Evolutionary conservation across 2,113 vertebrate genomes (phyloP).

Genomic region (Scophthalmus maximus): DNA sequence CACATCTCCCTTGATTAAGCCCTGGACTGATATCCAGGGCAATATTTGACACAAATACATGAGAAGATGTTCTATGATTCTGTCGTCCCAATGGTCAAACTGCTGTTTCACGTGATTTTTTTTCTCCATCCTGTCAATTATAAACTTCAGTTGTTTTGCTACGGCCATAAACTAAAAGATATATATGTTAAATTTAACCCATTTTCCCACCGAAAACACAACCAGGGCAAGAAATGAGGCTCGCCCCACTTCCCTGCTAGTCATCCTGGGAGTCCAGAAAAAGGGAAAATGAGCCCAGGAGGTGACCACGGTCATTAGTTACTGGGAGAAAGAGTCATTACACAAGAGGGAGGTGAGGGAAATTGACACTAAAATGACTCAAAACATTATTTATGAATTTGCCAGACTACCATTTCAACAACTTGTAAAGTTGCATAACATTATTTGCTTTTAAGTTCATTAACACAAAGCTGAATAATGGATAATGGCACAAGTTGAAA

Average conservation of each 20-base stretch:
- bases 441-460: too few relatives aligned
- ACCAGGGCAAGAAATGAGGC: slow-evolving; percentile 42
- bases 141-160: background rate
- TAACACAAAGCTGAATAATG: too few relatives aligned
- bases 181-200: slow-evolving; percentile 28
- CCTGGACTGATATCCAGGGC: background rate
- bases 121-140: too few relatives aligned
- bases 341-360: too few relatives aligned
- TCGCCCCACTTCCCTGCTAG: background rate
- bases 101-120: background rate
- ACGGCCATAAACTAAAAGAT: background rate
- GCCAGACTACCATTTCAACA: too few relatives aligned
- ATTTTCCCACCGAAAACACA: slow-evolving; percentile 30
- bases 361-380: too few relatives aligned
- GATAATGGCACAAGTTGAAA: too few relatives aligned
- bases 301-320: too few relatives aligned
- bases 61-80: background rate
- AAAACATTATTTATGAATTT: too few relatives aligned
- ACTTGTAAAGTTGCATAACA: too few relatives aligned
- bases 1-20: slow-evolving; percentile 25
- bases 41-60: slow-evolving; percentile 1
- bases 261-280: slow-evolving; percentile 15
- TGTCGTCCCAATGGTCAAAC: background rate
- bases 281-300: background rate
- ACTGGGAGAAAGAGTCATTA: too few relatives aligned